Conservation (phyloP, 2,113 vertebrate genomes). For the Eptatretus burgeri region DNA sequence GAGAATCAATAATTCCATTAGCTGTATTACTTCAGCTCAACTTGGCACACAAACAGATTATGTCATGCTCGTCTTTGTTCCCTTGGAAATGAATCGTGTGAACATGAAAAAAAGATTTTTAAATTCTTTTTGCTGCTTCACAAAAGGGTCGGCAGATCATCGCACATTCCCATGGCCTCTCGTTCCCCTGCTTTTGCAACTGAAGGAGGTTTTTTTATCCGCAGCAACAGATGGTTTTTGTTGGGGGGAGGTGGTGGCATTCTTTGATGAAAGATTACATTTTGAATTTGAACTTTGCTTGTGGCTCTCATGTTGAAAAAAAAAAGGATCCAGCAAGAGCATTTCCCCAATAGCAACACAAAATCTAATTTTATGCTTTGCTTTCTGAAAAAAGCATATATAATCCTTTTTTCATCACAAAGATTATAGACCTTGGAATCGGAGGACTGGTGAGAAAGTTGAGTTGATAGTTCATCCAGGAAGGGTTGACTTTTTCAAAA, state of each 20-base stretch:
- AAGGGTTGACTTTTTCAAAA: too few relatives aligned
- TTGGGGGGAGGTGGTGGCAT: neutral
- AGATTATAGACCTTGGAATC: too few relatives aligned
- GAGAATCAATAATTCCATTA: constrained; percentile 6
- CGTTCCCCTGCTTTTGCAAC: neutral
- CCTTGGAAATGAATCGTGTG: constrained; percentile 2
- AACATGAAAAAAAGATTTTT: constrained; percentile 2
- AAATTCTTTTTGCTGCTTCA: neutral
- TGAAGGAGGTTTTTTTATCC: neutral
- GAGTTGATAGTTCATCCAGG: too few relatives aligned
- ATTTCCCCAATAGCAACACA: too few relatives aligned
- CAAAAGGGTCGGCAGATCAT: neutral
- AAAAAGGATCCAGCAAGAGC: too few relatives aligned
- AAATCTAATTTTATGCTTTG: too few relatives aligned
- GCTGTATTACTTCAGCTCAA: constrained; percentile 4
- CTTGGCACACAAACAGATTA: constrained; percentile 6
- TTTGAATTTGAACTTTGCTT: too few relatives aligned
- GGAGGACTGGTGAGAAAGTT: too few relatives aligned
- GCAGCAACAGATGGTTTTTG: neutral
- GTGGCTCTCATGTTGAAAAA: too few relatives aligned
- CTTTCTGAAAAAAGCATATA: too few relatives aligned
- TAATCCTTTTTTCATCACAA: too few relatives aligned
- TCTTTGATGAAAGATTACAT: neutral
- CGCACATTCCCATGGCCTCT: constrained; percentile 3
- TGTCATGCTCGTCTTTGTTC: constrained; percentile 5